Percentiles rank a stretch among this genome's conserved stretches.
phyloP scores from a whole-genome alignment of 2,888 invertebrate species.

The Tortrix viridana region DNA sequence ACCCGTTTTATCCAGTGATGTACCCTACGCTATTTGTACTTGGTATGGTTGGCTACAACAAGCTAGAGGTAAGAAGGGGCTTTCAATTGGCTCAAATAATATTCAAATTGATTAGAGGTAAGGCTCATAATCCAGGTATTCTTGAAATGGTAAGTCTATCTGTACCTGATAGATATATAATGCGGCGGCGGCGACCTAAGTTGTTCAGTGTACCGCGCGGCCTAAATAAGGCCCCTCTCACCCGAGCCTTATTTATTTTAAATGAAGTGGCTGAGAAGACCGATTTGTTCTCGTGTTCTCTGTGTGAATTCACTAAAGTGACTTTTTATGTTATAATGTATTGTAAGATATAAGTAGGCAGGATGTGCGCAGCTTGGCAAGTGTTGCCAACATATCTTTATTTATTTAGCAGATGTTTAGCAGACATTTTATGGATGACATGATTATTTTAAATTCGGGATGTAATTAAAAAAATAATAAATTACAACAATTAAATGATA shows the following conservation, averaged over 20 bases:
- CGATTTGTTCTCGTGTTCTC: neutral
- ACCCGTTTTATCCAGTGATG: conserved; percentile 5
- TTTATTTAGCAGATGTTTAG: too few relatives aligned
- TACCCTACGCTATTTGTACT: conserved; percentile 6
- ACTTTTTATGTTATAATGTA: neutral
- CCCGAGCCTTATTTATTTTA: neutral
- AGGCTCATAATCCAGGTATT: conserved; percentile 17
- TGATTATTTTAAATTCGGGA: too few relatives aligned
- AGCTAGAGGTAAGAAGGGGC: conserved; percentile 9
- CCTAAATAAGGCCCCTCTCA: neutral
- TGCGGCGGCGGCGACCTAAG: conserved; percentile 1
- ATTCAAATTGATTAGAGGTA: conserved; percentile 2
- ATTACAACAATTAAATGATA: too few relatives aligned
- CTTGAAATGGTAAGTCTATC: neutral
- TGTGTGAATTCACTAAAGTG: neutral
- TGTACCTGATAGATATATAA: conserved; percentile 1
- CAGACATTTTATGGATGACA: too few relatives aligned
- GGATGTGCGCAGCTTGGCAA: too few relatives aligned
- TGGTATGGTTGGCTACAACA: conserved; percentile 24
- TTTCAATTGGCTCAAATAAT: neutral
- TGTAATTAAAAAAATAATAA: too few relatives aligned
- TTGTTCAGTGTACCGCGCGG: neutral
- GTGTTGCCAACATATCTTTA: too few relatives aligned
- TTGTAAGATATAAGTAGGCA: too few relatives aligned
- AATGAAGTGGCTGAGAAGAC: neutral